Evolutionary conservation across 1,140 invertebrate species (phyloP).

Genomic region (Ectropis grisescens): DNA sequence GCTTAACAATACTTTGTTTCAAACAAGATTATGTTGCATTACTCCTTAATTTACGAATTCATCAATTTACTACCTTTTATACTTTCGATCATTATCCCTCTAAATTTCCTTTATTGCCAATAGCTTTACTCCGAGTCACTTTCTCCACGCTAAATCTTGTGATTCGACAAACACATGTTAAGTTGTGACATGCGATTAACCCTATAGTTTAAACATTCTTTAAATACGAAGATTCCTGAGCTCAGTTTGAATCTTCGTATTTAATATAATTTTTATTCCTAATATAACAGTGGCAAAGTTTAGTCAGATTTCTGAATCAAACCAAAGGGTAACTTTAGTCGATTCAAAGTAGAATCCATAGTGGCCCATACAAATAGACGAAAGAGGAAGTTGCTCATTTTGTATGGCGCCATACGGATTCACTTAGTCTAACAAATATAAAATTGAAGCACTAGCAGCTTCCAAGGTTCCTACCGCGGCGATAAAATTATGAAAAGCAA

Average conservation of each 20-base stretch:
- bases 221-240: constrained; percentile 59
- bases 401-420: constrained; percentile 56
- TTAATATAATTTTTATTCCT: constrained; percentile 46
- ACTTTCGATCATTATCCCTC: constrained; percentile 29
- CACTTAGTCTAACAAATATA: constrained; percentile 18
- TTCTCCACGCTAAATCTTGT: constrained; percentile 32
- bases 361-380: constrained; percentile 52
- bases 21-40: constrained; percentile 54
- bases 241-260: constrained; percentile 53
- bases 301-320: constrained; percentile 13
- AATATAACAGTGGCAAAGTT: constrained; percentile 33
- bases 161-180: constrained; percentile 60
- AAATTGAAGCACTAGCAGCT: constrained; percentile 5
- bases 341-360: constrained; percentile 43
- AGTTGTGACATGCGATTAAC: constrained; percentile 64
- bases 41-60: constrained; percentile 43
- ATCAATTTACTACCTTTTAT: constrained; percentile 38
- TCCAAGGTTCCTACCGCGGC: constrained; percentile 12
- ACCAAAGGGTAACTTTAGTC: constrained; percentile 18
- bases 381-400: constrained; percentile 65
- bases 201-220: constrained; percentile 50
- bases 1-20: constrained; percentile 52
- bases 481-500: constrained; percentile 8
- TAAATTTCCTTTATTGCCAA: constrained; percentile 52
- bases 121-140: constrained; percentile 26